These are phyloP conservation scores for Sarcophaga caerulescens DNA, from an alignment of 2,888 invertebrate species.

Conservation along the genomic window DNA sequence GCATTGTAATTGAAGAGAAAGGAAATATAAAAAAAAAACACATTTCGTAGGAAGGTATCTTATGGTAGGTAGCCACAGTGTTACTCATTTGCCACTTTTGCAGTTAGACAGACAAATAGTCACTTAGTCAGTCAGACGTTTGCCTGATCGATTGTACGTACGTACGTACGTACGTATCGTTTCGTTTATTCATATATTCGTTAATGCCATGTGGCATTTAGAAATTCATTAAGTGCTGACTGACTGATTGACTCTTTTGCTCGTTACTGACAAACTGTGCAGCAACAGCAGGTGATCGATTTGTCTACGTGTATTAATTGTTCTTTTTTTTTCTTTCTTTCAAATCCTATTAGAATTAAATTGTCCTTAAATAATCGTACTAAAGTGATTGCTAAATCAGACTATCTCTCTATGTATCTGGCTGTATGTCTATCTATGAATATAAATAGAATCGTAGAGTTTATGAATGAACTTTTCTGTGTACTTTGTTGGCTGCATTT, in stretches of 20 bases:
- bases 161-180: too few relatives aligned
- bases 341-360: constrained; percentile 66
- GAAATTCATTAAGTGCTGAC: constrained; percentile 50
- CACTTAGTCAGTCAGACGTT: not conserved
- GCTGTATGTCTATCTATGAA: not conserved
- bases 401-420: not conserved
- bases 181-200: not conserved
- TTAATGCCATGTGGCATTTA: constrained; percentile 45
- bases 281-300: constrained; percentile 64
- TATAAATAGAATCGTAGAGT: not conserved
- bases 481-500: constrained; percentile 37
- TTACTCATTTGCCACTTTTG: constrained; percentile 1
- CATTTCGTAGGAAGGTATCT: constrained; percentile 15
- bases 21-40: constrained; percentile 23
- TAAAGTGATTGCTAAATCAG: not conserved
- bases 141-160: not conserved
- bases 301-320: constrained; percentile 55
- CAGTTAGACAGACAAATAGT: not conserved
- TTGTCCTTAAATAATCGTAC: constrained; percentile 47
- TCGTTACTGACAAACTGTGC: constrained; percentile 54
- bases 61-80: not conserved
- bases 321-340: not conserved
- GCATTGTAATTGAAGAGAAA: not conserved
- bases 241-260: constrained; percentile 50
- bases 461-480: not conserved